Base-by-base conservation (phyloP, 2,797 vertebrate genomes). In the Perodicticus potto region DNA sequence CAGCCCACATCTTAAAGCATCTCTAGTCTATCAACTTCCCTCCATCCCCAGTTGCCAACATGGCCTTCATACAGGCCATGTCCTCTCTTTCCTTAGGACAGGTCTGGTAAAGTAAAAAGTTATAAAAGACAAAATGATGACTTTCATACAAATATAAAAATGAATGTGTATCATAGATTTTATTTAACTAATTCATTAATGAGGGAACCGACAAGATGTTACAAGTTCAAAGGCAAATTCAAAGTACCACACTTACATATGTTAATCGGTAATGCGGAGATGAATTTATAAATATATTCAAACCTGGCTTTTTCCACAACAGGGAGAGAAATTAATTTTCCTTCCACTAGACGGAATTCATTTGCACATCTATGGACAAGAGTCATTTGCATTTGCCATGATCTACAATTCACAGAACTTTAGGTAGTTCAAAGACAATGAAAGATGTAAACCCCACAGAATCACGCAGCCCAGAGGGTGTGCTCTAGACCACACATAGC, bases 321-420 rank as follows among this genome's bases (percentile, higher is more conserved):
- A 76, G 34, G 34, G 20, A 86, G 20, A 76, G 19, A 92, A 86
- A 94, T 76, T 82, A 70, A 89, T 94, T 94, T 94, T 82, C 80
- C 76, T 69, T 88, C 69, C 53, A 45, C 59, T 34, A 70, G 29
- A 92, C 29, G 82, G 77, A 87, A 92, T 92, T 92, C 73, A 74
- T 92, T 85, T 89, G 55, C 73, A 92, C 34, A 77, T 93, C 92
- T 92, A 69, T 92, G 65, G 63, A 89, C 49, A 84, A 89, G 59
- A 92, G 49, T 86, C 27, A 81, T 94, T 92, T 86, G 23, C 29
- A 69, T 67, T 67, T 92, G 59, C 67, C 7, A 0, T 45, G 45
- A 90, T 85, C 23, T 22, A 86, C 40, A 86, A 81, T 69, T 74
- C 86, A 69, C 53, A 76, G 78, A 77, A n/a, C 85, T 94, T 88